Evolutionary conservation across 1,140 invertebrate species (phyloP), one percentile per base, ranked within the genome.

Genomic region (Paraescarpia echinospica): DNA sequence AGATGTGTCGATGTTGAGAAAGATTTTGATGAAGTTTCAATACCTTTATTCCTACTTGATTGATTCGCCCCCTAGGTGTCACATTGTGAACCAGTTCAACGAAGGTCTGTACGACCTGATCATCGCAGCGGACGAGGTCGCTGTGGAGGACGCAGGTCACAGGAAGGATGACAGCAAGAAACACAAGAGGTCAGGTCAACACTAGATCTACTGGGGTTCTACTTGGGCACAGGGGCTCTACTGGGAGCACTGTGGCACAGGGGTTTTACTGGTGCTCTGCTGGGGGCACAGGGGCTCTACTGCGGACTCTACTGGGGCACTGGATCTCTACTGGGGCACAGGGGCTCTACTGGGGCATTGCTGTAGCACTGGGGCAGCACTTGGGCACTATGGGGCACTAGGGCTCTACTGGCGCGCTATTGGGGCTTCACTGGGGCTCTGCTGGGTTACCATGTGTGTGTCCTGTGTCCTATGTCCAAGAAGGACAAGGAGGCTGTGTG

Each of bases 11-110:
- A 89, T 93, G 9, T n/a, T 51, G 27, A 9, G 31, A 35, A 89
- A 33, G 35, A n/a, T 93, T 93, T n/a, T 41, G 41, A 41, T 41
- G 41, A 41, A 41, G 41, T 41, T 41, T 6, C 4, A 41, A 41
- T 12, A 41, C n/a, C n/a, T n/a, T n/a, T n/a, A n/a, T n/a, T n/a
- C n/a, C n/a, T 41, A 41, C 4, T 41, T 6, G 41, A 41, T 12
- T 6, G 41, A 4, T 41, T 41, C 41, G 41, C 41, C 41, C 41
- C 41, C 41, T 93, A 96, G 97, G 92, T 99, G 98, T 96, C 97
- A 99, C 95, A 98, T 99, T 12, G 98, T 99, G 0, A 97, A 97
- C 93, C 99, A 99, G 96, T 99, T 99, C 95, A 99, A 99, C 96
- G 97, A 97, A 93, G 99, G 98, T 90, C 96, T 98, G 35, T 99